Evolutionary conservation across 2,888 invertebrate genomes (phyloP).

Genomic region (Prosapia bicincta): DNA sequence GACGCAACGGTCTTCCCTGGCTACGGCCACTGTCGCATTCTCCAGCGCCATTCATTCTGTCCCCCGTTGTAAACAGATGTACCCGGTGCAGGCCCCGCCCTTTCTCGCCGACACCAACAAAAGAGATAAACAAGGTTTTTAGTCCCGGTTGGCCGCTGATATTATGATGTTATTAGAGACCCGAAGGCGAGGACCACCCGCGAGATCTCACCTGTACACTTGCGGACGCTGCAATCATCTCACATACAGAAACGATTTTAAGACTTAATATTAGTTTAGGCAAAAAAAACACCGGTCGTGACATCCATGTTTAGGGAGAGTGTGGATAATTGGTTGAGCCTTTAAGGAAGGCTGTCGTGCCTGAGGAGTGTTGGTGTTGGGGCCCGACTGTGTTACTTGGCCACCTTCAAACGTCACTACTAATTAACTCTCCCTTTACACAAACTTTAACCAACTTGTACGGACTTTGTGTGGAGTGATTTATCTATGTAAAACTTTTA

Average conservation of each 20-base stretch:
- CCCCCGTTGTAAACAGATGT: constrained; percentile 10
- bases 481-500: too few species aligned
- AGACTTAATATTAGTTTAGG: not conserved
- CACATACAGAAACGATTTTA: not conserved
- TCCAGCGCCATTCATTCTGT: constrained; percentile 11
- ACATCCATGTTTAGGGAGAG: not conserved
- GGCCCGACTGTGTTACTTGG: too few species aligned
- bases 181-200: constrained; percentile 15
- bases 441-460: too few species aligned
- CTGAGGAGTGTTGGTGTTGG: too few species aligned
- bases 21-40: constrained; percentile 5
- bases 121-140: constrained; percentile 22
- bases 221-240: not conserved
- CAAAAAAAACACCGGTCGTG: not conserved
- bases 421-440: too few species aligned
- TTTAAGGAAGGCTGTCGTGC: not conserved
- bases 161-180: constrained; percentile 20
- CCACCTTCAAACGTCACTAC: too few species aligned
- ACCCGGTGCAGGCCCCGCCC: constrained; percentile 5
- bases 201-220: constrained; percentile 1
- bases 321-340: not conserved
- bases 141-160: constrained; percentile 22
- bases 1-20: not conserved
- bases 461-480: too few species aligned
- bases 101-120: constrained; percentile 17